A percentile compares a stretch with the other conserved stretches of the same genome.
These are phyloP conservation scores for Phoebastria nigripes DNA, from an alignment of 2,797 vertebrate genomes.

Conservation along the genomic window DNA sequence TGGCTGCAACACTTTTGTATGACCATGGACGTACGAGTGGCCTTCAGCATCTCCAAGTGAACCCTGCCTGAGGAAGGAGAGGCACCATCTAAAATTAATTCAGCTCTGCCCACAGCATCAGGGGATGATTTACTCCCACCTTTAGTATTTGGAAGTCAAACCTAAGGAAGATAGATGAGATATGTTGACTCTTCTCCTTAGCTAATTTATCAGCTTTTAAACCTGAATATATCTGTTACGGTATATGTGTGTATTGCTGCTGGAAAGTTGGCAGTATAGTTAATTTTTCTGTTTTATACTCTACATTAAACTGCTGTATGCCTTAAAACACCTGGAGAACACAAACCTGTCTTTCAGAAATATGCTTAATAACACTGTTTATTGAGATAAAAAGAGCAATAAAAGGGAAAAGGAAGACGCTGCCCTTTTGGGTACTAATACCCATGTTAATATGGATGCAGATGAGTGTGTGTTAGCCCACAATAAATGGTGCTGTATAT, in stretches of 20 bases:
- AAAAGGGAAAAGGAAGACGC: neutral
- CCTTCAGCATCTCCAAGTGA: neutral
- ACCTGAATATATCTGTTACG: neutral
- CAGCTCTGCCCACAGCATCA: neutral
- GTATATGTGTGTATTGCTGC: neutral
- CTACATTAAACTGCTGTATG: neutral
- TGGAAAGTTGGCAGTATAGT: neutral
- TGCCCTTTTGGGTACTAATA: neutral
- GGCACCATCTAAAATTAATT: neutral
- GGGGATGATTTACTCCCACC: constrained; percentile 21
- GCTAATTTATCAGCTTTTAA: constrained; percentile 38
- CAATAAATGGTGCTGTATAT: fast-evolving
- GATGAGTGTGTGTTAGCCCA: neutral
- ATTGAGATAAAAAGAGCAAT: neutral
- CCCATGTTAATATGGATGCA: neutral
- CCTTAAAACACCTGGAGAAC: neutral
- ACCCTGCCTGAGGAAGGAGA: neutral
- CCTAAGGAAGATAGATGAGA: constrained; percentile 25
- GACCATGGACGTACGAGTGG: fast-evolving
- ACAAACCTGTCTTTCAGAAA: neutral
- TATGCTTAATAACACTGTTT: neutral
- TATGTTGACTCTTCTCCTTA: neutral
- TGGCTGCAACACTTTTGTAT: neutral
- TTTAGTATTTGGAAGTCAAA: constrained; percentile 29
- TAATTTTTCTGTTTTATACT: neutral